A percentile compares a stretch with the other conserved stretches of the same genome.
These are phyloP conservation scores for Mallotus villosus DNA, from an alignment of 2,797 vertebrate genomes.

Conservation along the genomic window DNA sequence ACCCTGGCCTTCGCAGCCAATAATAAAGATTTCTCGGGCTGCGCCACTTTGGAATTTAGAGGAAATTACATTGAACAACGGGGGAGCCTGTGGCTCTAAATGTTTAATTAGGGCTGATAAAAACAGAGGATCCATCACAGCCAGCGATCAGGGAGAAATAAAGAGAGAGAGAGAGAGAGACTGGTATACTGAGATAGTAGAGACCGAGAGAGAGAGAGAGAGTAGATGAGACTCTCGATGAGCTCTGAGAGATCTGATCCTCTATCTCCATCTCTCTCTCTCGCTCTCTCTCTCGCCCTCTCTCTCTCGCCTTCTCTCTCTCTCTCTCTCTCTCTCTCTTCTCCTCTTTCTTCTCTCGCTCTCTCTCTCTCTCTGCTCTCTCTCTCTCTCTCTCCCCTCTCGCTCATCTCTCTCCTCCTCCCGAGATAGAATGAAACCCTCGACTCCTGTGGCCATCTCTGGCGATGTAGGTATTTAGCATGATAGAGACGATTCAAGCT, in stretches of 20 bases:
- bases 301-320: too few species aligned
- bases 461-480: neutral
- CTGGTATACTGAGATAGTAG: neutral
- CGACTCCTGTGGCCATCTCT: too few species aligned
- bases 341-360: too few species aligned
- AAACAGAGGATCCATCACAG: conserved; percentile 61
- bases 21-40: conserved; percentile 65
- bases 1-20: conserved; percentile 56
- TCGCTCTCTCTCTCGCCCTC: too few species aligned
- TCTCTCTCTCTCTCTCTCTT: too few species aligned
- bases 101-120: conserved; percentile 66
- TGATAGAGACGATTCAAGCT: neutral
- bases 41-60: conserved; percentile 61
- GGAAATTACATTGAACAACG: conserved; percentile 62
- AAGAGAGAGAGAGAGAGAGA: conserved; percentile 2
- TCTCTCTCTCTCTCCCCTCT: too few species aligned
- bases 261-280: too few species aligned
- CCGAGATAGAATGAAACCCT: neutral
- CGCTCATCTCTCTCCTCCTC: too few species aligned
- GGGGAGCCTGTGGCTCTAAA: conserved; percentile 55
- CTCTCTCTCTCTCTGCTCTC: too few species aligned
- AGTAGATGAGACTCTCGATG: too few species aligned
- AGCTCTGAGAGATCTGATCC: too few species aligned
- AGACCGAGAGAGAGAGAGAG: neutral
- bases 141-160: conserved; percentile 9